Evolutionary conservation across 2,888 invertebrate genomes (phyloP).

Genomic region (Stenodema calcarata): DNA sequence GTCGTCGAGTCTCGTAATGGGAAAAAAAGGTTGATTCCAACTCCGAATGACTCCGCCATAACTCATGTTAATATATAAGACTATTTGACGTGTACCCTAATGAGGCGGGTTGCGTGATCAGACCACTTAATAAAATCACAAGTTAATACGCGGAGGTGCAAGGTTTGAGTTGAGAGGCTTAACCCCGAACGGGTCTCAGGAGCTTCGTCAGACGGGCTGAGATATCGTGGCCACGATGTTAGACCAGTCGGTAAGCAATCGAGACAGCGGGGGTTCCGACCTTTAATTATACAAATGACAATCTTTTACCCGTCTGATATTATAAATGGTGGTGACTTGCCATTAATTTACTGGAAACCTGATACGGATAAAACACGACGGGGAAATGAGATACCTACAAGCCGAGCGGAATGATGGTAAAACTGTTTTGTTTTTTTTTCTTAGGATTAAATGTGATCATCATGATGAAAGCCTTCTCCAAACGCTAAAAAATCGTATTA

Average conservation of each 20-base stretch:
- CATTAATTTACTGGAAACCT: not conserved
- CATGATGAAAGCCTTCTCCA: too few relatives aligned
- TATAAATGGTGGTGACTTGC: conserved; percentile 30
- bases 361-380: not conserved
- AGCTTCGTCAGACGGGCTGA: conserved; percentile 15
- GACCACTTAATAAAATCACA: conserved; percentile 45
- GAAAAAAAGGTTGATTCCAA: conserved; percentile 17
- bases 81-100: conserved; percentile 36
- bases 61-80: conserved; percentile 34
- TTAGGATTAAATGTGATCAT: too few relatives aligned
- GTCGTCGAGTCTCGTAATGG: not conserved
- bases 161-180: not conserved
- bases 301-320: conserved; percentile 1
- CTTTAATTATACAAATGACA: conserved; percentile 34
- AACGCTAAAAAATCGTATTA: too few relatives aligned
- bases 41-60: not conserved
- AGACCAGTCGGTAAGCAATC: conserved; percentile 15
- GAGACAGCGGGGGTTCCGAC: conserved; percentile 28
- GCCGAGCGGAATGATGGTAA: too few relatives aligned
- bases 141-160: conserved; percentile 19
- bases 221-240: conserved; percentile 5
- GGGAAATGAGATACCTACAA: too few relatives aligned
- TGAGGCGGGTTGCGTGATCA: conserved; percentile 39
- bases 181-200: not conserved
- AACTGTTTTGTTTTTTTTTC: too few relatives aligned